Conservation (phyloP, 2,888 invertebrate genomes). For the Seira musarum region DNA sequence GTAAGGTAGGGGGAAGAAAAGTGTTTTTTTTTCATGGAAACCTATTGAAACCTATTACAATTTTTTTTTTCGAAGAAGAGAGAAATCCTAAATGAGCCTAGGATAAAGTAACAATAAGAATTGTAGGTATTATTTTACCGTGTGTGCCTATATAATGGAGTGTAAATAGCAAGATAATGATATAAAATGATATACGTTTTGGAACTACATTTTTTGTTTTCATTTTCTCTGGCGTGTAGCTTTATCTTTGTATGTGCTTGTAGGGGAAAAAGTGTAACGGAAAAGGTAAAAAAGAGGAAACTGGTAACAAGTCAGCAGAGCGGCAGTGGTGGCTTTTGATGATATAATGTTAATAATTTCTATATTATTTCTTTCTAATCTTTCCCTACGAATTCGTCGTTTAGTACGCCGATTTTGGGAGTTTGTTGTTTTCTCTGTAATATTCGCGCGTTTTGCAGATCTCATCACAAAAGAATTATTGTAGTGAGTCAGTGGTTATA, state of each 20-base stretch:
- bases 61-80: not conserved
- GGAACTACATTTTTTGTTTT: too few species aligned
- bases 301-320: not conserved
- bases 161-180: too few species aligned
- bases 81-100: not conserved
- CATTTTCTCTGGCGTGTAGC: too few species aligned
- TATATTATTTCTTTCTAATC: too few species aligned
- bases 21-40: not conserved
- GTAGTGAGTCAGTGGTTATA: not conserved
- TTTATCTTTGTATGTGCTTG: too few species aligned
- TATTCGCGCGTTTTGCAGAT: not conserved
- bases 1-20: not conserved
- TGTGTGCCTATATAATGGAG: too few species aligned
- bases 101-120: not conserved
- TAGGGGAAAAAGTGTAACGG: too few species aligned
- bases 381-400: too few species aligned
- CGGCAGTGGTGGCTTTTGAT: conserved; percentile 30
- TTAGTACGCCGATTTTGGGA: too few species aligned
- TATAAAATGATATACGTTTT: too few species aligned
- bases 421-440: not conserved
- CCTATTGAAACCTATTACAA: not conserved
- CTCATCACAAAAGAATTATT: not conserved
- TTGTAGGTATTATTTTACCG: too few species aligned
- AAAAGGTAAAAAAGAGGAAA: not conserved
- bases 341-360: too few species aligned